A percentile compares a stretch with the other conserved stretches of the same genome.
Evolutionary conservation across 2,888 invertebrate genomes (phyloP).

Genomic region (Pammene aurita): DNA sequence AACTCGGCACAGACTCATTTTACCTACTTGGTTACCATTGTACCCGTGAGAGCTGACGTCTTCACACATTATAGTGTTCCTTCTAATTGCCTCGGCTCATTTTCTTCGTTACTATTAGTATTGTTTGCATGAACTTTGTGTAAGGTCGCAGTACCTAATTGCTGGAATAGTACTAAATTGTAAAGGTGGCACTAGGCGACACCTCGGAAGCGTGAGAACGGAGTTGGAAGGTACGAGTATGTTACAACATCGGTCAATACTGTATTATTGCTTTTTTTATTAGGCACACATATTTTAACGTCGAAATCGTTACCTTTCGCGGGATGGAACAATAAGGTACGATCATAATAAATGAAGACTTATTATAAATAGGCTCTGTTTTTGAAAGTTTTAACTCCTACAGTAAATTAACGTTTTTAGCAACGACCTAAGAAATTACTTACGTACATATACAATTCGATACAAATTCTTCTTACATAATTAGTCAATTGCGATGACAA

Average conservation of each 20-base stretch:
- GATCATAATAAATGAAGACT: too few relatives aligned
- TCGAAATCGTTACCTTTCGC: too few relatives aligned
- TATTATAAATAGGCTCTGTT: too few relatives aligned
- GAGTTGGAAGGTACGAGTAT: background rate
- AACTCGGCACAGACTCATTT: slow-evolving; percentile 31
- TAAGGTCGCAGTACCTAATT: slow-evolving; percentile 29
- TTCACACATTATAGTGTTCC: slow-evolving; percentile 55
- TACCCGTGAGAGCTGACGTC: slow-evolving; percentile 56
- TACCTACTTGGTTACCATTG: slow-evolving; percentile 1
- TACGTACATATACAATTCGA: background rate
- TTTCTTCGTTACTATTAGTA: slow-evolving; percentile 41
- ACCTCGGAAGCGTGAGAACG: slow-evolving; percentile 25
- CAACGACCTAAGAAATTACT: background rate
- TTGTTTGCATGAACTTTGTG: slow-evolving; percentile 22
- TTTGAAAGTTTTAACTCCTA: too few relatives aligned
- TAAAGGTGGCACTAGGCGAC: slow-evolving; percentile 17
- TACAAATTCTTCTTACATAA: background rate
- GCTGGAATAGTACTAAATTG: slow-evolving; percentile 25
- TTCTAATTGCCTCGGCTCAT: slow-evolving; percentile 63
- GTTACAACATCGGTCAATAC: too few relatives aligned
- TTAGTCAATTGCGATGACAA: slow-evolving; percentile 15
- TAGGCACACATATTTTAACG: too few relatives aligned
- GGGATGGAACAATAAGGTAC: too few relatives aligned
- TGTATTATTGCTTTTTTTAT: too few relatives aligned
- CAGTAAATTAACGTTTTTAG: background rate